Conservation (phyloP, 2,797 vertebrate species). For the Cheirogaleus major region DNA sequence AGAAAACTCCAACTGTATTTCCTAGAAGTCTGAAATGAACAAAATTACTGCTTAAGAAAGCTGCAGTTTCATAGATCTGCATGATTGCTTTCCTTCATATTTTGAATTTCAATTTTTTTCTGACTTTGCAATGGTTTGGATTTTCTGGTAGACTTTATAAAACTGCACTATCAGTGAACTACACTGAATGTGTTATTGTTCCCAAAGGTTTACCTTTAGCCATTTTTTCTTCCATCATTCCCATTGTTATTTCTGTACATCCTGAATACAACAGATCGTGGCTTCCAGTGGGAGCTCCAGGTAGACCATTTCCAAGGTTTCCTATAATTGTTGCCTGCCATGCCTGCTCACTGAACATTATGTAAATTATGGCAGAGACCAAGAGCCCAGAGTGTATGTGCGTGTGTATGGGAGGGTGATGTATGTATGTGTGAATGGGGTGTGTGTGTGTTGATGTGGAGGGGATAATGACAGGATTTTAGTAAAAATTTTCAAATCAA, state of each 20-base stretch:
- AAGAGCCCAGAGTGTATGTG: conserved; percentile 78
- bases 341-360: conserved; percentile 80
- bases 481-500: conserved; percentile 17
- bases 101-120: conserved; percentile 59
- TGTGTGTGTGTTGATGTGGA: background rate
- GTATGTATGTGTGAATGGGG: background rate
- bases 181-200: conserved; percentile 74
- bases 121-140: conserved; percentile 55
- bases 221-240: conserved; percentile 68
- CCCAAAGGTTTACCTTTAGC: conserved; percentile 79
- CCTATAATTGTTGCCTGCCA: conserved; percentile 81
- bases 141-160: conserved; percentile 63
- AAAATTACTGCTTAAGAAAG: conserved; percentile 8
- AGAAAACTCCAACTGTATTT: background rate
- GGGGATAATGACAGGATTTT: background rate
- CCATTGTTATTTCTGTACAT: conserved; percentile 80
- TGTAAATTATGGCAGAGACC: conserved; percentile 83
- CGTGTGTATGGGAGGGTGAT: background rate
- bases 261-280: conserved; percentile 81
- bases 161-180: conserved; percentile 69
- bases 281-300: conserved; percentile 83
- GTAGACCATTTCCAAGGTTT: conserved; percentile 80
- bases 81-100: conserved; percentile 32
- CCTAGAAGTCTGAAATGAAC: background rate
- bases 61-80: background rate